These are phyloP conservation scores for Rhagophthalmus giganteus DNA, from an alignment of 2,888 invertebrate species.

Conservation along the genomic window DNA sequence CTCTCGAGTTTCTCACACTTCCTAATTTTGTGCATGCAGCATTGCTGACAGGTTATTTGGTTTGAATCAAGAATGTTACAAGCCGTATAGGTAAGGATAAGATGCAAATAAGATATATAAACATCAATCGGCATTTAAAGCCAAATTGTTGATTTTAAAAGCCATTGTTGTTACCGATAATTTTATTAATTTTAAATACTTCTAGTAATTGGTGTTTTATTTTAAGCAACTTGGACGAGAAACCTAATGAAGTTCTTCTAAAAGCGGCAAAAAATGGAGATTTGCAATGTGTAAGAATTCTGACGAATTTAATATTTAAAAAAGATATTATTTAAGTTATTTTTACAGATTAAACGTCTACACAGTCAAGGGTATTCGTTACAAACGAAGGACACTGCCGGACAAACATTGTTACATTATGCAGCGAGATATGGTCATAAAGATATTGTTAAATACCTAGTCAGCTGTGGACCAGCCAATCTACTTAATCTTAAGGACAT, in stretches of 20 bases:
- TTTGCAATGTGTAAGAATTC: constrained; percentile 68
- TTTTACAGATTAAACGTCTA: constrained; percentile 79
- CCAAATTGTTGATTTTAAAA: not conserved
- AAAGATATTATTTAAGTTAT: constrained; percentile 2
- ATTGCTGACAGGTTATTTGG: constrained; percentile 80
- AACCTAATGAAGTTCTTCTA: constrained; percentile 78
- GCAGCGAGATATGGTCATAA: constrained; percentile 87
- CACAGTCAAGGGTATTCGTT: constrained; percentile 83
- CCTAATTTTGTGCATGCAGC: constrained; percentile 60
- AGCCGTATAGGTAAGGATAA: constrained; percentile 63
- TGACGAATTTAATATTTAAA: not conserved
- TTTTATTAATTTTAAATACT: constrained; percentile 8
- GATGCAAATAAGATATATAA: not conserved
- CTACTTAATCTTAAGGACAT: constrained; percentile 86
- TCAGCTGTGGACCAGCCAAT: constrained; percentile 80
- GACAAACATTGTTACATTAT: constrained; percentile 89
- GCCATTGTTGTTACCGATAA: too few species aligned
- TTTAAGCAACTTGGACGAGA: constrained; percentile 78
- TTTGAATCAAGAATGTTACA: constrained; percentile 76
- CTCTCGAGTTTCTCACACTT: constrained; percentile 22
- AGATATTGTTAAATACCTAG: constrained; percentile 85
- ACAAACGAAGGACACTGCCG: constrained; percentile 77
- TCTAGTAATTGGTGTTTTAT: constrained; percentile 25
- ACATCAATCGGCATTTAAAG: constrained; percentile 3
- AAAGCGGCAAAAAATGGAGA: constrained; percentile 84